Conservation (phyloP, 2,113 vertebrate species). For the Bettongia penicillata region DNA sequence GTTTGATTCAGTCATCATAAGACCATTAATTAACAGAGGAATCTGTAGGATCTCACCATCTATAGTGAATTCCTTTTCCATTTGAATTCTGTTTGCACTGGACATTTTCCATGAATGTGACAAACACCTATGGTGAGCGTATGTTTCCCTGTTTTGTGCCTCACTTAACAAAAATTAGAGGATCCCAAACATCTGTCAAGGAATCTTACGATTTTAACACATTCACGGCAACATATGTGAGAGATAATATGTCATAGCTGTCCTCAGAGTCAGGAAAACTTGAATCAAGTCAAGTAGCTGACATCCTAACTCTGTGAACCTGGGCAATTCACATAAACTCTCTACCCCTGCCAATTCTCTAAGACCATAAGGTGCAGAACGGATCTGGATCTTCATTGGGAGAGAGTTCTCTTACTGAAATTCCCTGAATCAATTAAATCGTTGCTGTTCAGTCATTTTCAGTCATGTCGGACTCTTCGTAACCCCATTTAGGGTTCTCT, state of each 20-base stretch:
- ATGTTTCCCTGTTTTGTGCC: not conserved
- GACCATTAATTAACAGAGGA: not conserved
- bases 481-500: not conserved
- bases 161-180: not conserved
- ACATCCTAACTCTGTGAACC: not conserved
- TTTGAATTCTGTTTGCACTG: not conserved
- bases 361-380: not conserved
- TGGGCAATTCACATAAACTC: not conserved
- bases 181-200: not conserved
- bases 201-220: not conserved
- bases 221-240: not conserved
- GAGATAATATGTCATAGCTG: not conserved
- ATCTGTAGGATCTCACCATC: not conserved
- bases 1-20: not conserved
- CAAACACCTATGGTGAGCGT: not conserved
- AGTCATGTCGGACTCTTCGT: not conserved
- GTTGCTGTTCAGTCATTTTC: not conserved
- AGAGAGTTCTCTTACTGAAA: not conserved
- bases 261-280: not conserved
- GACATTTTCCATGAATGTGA: not conserved
- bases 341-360: not conserved
- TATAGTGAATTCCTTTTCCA: not conserved
- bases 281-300: not conserved
- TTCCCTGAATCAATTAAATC: not conserved
- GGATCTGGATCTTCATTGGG: not conserved